These are phyloP conservation scores for Pangasius larnaudii DNA, from an alignment of 2,797 vertebrate genomes.

Conservation along the genomic window DNA sequence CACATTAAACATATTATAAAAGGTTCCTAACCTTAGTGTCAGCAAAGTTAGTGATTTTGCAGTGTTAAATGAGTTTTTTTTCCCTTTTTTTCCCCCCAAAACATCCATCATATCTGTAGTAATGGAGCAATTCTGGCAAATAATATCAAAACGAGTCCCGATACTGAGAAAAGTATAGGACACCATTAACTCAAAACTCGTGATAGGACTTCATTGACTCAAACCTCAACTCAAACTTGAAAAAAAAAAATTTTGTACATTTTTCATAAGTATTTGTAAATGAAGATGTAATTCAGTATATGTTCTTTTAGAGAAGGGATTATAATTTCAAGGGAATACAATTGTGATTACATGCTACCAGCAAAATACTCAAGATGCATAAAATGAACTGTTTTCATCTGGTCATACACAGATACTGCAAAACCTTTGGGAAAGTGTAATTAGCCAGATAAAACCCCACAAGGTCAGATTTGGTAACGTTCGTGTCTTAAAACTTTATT, in stretches of 20 bases:
- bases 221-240: no score
- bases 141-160: background rate
- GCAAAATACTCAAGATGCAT: background rate
- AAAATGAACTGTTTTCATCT: background rate
- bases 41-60: background rate
- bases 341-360: background rate
- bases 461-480: background rate
- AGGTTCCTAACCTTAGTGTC: background rate
- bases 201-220: no score
- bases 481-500: background rate
- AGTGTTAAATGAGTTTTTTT: no score
- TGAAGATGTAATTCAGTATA: background rate
- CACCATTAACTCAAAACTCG: background rate
- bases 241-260: no score
- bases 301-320: background rate
- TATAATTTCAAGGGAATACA: background rate
- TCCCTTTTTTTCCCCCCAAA: background rate
- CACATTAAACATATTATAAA: background rate
- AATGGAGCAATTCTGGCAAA: background rate
- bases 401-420: background rate
- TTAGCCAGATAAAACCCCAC: background rate
- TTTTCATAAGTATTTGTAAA: background rate
- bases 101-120: background rate
- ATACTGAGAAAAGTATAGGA: background rate
- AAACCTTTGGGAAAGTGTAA: background rate